Base-by-base conservation (phyloP, 23 tunicate genomes). In the Styela clava region DNA sequence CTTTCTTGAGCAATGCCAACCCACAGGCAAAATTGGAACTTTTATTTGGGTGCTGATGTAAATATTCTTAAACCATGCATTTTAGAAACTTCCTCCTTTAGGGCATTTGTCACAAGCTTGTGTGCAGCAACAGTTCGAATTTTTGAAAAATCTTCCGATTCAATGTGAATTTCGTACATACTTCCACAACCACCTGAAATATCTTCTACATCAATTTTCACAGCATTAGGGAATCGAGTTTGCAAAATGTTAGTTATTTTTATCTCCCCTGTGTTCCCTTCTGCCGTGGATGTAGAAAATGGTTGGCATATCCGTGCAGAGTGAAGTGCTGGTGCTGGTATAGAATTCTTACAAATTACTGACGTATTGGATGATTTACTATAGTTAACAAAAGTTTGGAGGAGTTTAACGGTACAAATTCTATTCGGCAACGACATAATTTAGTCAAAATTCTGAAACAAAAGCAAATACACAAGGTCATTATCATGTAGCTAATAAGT, bases 171-270 rank as follows among this genome's bases (percentile, higher is more conserved):
- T 69, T 93, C 89, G 68, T 87, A 93, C 98, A 93, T 93, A 51
- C 86, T 87, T 7, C 98, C 98, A 72, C 98, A 93, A 9, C 98
- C 98, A n/a, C 98, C 98, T 25, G 98, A 93, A 23, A 93, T 93
- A 81, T 93, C 98, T 26, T 74, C 64, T 16, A 93, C 93, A 78
- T 84, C 68, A 36, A 30, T 79, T 84, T 69, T 24, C 24, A 62
- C 37, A 16, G 85, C 89, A 21, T 71, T 69, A 9, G 89, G 89
- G 79, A 86, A 86, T 23, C 44, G 25, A 22, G 33, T 86, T 33
- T 34, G 25, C 44, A 86, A 36, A 12, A 79, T 69, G 9, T 62
- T 33, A 19, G 44, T 79, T 18, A 86, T 18, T 52, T 62, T 34
- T 2, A 30, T 30, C 69, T 86, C 89, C 12, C 56, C 56, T 12